Evolutionary conservation across 2,797 vertebrate genomes (phyloP).

Genomic region (Miichthys miiuy): DNA sequence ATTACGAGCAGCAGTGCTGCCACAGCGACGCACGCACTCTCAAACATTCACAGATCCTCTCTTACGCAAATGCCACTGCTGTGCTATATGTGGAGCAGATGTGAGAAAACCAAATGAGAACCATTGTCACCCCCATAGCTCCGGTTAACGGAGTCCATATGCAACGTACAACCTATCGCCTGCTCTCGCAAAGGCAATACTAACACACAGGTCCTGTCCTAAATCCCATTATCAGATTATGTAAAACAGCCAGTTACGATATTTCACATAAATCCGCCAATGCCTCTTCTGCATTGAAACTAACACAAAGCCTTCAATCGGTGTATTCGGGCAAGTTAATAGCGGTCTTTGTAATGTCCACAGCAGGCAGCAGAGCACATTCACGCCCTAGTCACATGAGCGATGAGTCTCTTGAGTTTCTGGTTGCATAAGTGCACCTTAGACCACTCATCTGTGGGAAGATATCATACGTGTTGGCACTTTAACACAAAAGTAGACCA

Average conservation of each 20-base stretch:
- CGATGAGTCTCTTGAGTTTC: constrained; percentile 1
- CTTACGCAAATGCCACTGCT: constrained; percentile 69
- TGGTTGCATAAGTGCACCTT: constrained; percentile 47
- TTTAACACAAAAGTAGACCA: neutral
- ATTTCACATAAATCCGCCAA: constrained; percentile 4
- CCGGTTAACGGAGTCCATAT: neutral
- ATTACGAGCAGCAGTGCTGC: constrained; percentile 36
- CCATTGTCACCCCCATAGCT: constrained; percentile 17
- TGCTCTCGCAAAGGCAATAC: neutral
- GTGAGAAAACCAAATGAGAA: constrained; percentile 61
- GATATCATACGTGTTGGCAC: neutral
- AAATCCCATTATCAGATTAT: constrained; percentile 50
- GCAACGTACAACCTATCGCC: neutral
- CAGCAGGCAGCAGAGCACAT: constrained; percentile 7
- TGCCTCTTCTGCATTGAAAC: neutral
- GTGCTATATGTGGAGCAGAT: constrained; percentile 67
- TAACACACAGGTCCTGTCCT: neutral
- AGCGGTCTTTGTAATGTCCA: neutral
- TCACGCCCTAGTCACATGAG: constrained; percentile 41
- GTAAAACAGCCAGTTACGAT: constrained; percentile 25
- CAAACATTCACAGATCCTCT: constrained; percentile 32
- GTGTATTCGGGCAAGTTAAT: neutral
- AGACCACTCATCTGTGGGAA: neutral
- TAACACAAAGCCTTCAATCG: neutral
- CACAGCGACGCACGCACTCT: constrained; percentile 15